Evolutionary conservation across 2,888 invertebrate genomes (phyloP), one percentile per base, ranked within the genome.

Genomic region (Malthinus seriepunctatus): DNA sequence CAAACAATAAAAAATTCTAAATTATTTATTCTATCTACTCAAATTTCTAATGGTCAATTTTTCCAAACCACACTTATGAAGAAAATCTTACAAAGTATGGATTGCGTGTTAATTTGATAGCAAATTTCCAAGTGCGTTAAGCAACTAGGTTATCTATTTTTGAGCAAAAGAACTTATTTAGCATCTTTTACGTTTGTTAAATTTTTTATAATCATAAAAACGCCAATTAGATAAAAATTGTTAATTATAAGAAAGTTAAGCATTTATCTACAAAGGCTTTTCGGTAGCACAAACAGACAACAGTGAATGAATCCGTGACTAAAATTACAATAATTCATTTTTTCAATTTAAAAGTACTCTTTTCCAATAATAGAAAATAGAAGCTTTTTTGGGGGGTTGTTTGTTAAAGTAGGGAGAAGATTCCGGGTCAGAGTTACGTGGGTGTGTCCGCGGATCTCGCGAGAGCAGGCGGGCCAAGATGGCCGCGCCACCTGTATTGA

Each of bases 391-490:
- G 38, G 56, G 23, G 23, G 60, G 54, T 54, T 51, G 50, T 42
- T 51, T 47, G 51, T 48, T 23, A 5, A 35, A 56, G 55, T 46
- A 62, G 62, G 54, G 56, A 62, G 57, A 58, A 56, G 60, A 58
- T 60, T 60, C 52, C 59, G 63, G 64, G 66, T 66, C 64, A 66
- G 62, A 61, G 65, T 56, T 60, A 60, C 63, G 70, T 71, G 69
- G 71, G 71, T 71, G 72, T 69, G 71, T 67, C 70, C 66, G 63
- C 66, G 66, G 69, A 74, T 76, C 76, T 76, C 76, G 70, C 71
- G 75, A 75, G 76, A 76, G 76, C 75, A 75, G 73, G 71, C 73
- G 73, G 73, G 72, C 73, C 74, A 74, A 74, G 73, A 75, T 74
- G 74, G 74, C 75, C 73, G 68, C 73, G 68, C 68, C 70, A 69